phyloP scores from a whole-genome alignment of 37 sponge, comb jelly and placozoan genomes.

The Halisarca cf. caerulea region DNA sequence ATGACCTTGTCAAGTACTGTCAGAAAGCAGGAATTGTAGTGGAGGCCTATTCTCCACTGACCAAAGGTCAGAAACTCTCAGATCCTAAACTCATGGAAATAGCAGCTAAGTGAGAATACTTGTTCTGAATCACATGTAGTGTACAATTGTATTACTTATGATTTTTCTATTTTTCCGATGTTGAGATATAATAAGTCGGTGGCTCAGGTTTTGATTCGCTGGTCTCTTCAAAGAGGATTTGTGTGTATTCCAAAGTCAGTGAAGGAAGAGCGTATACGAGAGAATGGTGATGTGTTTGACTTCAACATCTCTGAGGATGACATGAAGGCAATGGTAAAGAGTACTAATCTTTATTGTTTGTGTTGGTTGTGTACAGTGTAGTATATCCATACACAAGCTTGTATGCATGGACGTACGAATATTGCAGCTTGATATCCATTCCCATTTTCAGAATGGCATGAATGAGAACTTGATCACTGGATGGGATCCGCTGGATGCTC shows the following conservation, averaged over 20 bases:
- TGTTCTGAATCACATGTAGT: neutral
- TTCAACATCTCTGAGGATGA: slow-evolving; percentile 75
- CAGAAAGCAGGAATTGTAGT: slow-evolving; percentile 63
- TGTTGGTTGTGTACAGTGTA: neutral
- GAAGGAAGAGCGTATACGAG: slow-evolving; percentile 67
- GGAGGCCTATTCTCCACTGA: slow-evolving; percentile 78
- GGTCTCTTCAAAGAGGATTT: slow-evolving; percentile 79
- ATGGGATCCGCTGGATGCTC: slow-evolving; percentile 52
- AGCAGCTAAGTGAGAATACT: slow-evolving; percentile 50
- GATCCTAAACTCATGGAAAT: slow-evolving; percentile 59
- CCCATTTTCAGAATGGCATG: slow-evolving; percentile 38
- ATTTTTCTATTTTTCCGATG: neutral
- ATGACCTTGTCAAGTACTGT: slow-evolving; percentile 70
- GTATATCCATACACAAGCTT: neutral
- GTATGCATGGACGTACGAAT: neutral
- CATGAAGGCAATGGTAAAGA: slow-evolving; percentile 66
- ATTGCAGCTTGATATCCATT: neutral
- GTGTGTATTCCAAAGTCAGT: slow-evolving; percentile 77
- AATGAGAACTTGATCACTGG: slow-evolving; percentile 46
- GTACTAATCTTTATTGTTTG: neutral
- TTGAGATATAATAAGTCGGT: slow-evolving; percentile 63
- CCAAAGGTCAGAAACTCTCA: slow-evolving; percentile 61
- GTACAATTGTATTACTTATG: neutral
- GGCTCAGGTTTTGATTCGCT: slow-evolving; percentile 83
- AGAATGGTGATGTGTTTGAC: slow-evolving; percentile 84